Evolutionary conservation across 1,140 invertebrate species (phyloP), one percentile per base, ranked within the genome.

Genomic region (Holcopasites calliopsidis): DNA sequence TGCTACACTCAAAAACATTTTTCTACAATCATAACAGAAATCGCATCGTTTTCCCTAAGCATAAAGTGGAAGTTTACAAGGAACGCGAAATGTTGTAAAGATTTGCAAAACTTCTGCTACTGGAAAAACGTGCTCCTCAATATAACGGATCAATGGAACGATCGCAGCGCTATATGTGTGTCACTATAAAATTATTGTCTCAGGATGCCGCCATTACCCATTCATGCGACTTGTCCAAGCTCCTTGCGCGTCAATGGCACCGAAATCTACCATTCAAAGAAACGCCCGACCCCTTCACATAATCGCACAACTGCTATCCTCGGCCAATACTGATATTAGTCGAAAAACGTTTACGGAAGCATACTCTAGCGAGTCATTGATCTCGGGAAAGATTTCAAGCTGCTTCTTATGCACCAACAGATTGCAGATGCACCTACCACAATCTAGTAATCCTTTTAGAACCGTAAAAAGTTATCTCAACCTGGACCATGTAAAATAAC

Each of bases 131-230:
- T 70, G 26, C 52, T 64, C 35, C 65, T 52, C 13, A 40, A 26
- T 60, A 72, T 70, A 62, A 61, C 79, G 61, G 58, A 74, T 74
- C 71, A 74, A 74, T 74, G 71, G 71, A 66, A 74, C 71, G 71
- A 74, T 74, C 50, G 71, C 71, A 74, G 71, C 71, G 71, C 71
- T 72, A 33, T 44, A 75, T 70, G 69, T 79, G 75, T 76, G 58
- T 71, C 74, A 77, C 50, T 71, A 75, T 58, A 80, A 85, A 86
- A 83, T 80, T 77, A 80, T 77, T 69, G 69, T 80, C 57, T 62
- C 71, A 42, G 57, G 62, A 35, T 82, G 82, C 76, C 85, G 85
- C 85, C 85, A 87, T 87, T 86, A 84, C 78, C 85, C 86, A 87
- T 87, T 87, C 85, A 87, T 86, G 78, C 83, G 62, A 77, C 57